Percentiles rank a stretch among this genome's conserved stretches.
phyloP scores from a whole-genome alignment of 2,888 invertebrate species.

The Leptinotarsa peninsularis region DNA sequence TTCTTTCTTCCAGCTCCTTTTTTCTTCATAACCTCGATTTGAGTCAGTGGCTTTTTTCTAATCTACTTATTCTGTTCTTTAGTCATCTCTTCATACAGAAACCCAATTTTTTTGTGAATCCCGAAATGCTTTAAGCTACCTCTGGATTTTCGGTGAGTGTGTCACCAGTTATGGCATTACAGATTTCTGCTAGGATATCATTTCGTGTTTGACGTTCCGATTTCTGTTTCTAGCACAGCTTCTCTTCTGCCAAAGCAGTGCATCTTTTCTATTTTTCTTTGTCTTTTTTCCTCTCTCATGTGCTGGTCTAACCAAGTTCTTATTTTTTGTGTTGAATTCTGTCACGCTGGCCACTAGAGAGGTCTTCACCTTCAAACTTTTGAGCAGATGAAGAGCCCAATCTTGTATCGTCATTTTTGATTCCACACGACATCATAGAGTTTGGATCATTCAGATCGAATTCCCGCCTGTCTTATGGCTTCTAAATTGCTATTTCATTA shows the following conservation, averaged over 20 bases:
- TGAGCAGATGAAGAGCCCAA: constrained; percentile 87
- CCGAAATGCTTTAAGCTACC: constrained; percentile 81
- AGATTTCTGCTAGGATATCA: constrained; percentile 87
- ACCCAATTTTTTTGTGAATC: constrained; percentile 78
- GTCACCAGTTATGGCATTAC: constrained; percentile 84
- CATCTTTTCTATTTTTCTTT: constrained; percentile 73
- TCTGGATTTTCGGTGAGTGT: constrained; percentile 90
- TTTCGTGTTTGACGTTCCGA: constrained; percentile 74
- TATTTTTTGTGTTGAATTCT: constrained; percentile 82
- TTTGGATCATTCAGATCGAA: constrained; percentile 91
- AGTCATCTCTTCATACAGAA: constrained; percentile 87
- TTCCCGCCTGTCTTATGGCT: constrained; percentile 82
- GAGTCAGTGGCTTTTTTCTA: constrained; percentile 78
- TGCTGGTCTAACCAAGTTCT: constrained; percentile 91
- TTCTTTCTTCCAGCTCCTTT: constrained; percentile 73
- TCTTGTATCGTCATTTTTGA: constrained; percentile 78
- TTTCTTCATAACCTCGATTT: constrained; percentile 78
- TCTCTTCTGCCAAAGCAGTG: constrained; percentile 73
- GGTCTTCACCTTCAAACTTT: constrained; percentile 90
- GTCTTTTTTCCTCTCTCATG: constrained; percentile 71
- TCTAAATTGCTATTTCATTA: constrained; percentile 63
- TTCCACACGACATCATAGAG: constrained; percentile 75
- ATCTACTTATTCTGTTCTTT: constrained; percentile 78
- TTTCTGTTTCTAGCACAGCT: constrained; percentile 63
- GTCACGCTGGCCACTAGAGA: constrained; percentile 74